Evolutionary conservation across 2,888 invertebrate species (phyloP).

Genomic region (Megamerina dolium): DNA sequence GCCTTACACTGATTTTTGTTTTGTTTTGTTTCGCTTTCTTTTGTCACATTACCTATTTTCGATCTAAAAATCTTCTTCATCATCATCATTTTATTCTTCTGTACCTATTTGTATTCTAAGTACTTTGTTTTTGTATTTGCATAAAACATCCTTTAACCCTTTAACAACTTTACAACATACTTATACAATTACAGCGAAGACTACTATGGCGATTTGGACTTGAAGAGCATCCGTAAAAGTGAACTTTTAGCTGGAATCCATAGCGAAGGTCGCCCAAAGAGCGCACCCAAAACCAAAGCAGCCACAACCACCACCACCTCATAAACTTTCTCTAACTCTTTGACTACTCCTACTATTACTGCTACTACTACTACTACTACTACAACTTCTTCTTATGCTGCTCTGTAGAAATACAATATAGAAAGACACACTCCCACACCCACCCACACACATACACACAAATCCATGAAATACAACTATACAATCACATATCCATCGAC

Average conservation of each 20-base stretch:
- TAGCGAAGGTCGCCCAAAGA: conserved; percentile 43
- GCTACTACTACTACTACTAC: conserved; percentile 15
- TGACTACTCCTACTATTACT: conserved; percentile 21
- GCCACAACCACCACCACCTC: conserved; percentile 38
- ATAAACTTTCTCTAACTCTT: conserved; percentile 32
- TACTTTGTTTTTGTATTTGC: too few relatives aligned
- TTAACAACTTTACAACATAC: conserved; percentile 9
- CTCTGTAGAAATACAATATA: too few relatives aligned
- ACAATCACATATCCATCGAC: too few relatives aligned
- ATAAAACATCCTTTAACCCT: conserved; percentile 8
- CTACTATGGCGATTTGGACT: conserved; percentile 92
- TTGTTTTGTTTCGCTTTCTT: too few relatives aligned
- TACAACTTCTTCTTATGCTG: background rate
- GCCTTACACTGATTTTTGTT: too few relatives aligned
- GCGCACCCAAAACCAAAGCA: conserved; percentile 54
- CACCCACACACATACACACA: background rate
- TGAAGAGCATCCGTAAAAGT: conserved; percentile 92
- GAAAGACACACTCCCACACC: conserved; percentile 1
- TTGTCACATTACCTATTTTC: too few relatives aligned
- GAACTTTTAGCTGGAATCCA: conserved; percentile 76
- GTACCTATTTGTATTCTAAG: too few relatives aligned
- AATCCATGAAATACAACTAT: background rate
- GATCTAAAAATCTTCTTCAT: too few relatives aligned
- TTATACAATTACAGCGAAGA: conserved; percentile 73
- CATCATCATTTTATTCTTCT: too few relatives aligned